Evolutionary conservation across 37 sponge, comb jelly and placozoan genomes (phyloP), one percentile per base, ranked within the genome.

Genomic region (Crambe crambe): DNA sequence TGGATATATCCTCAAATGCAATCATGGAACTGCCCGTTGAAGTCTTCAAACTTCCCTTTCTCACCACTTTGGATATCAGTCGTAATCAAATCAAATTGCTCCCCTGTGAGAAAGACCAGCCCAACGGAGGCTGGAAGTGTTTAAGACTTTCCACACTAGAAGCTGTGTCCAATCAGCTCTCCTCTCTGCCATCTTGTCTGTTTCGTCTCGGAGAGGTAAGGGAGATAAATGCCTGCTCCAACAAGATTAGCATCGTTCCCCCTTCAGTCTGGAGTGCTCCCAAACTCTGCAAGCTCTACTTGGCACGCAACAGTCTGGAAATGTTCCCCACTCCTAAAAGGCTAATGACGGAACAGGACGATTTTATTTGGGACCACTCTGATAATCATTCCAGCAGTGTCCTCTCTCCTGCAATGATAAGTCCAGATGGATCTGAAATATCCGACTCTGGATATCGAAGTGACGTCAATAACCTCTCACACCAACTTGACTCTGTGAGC

Each of bases 1-100:
- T 95, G 35, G 88, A 95, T 36, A 57, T 95, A 29, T 82, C 84
- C 2, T 67, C 76, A 36, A 95, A 95, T 67, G 22, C 74, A 22
- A 86, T 95, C 58, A 68, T 56, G 2, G 79, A 88, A 42, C 58
- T 95, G 0, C 95, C 95, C 10, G 26, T 88, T 18, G 91, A 76
- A 36, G 42, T 95, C 2, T 95, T 95, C 66, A 82, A 88, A 54
- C 68, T 95, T 25, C 56, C 78, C 9, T 57, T 71, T 42, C 80
- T 95, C 36, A 60, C 30, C 5, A 65, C 61, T 30, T 64, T 95
- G 31, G 95, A 95, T 37, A 66, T 88, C 29, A 87, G 85, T 44
- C 65, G 78, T 40, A 95, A 95, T 56, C 42, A 85, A 58, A 39
- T 92, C 18, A 75, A 64, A 27, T 30, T 0, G 4, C 67, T 95